Evolutionary conservation across 2,888 invertebrate genomes (phyloP), one percentile per base, ranked within the genome.

Genomic region (Phortica okadai): DNA sequence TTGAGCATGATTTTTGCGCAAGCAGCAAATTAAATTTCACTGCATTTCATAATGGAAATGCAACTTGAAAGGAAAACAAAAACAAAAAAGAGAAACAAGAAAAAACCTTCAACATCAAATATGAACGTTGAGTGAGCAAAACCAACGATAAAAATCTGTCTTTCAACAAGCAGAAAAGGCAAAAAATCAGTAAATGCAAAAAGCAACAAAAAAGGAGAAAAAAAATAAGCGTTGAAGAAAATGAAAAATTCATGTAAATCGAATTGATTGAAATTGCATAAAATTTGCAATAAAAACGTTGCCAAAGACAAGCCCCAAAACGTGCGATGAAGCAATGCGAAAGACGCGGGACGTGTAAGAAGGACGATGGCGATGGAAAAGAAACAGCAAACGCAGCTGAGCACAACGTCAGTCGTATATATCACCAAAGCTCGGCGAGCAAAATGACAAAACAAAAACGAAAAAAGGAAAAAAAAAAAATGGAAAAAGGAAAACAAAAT

Each of bases 221-320:
- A 72, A 69, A 54, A 70, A 73, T 21, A 25, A 21, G 16, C 7
- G 33, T 42, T 59, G 50, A 21, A 74, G 73, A 78, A 78, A 81
- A 76, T 84, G 77, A 83, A 83, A 87, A 81, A 86, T 86, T 74
- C 82, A 87, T 84, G 81, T 78, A 88, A 87, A 88, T 87, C 83
- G 81, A 87, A 86, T 87, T 88, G 86, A 88, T 88, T 85, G 87
- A 82, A 86, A 83, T 83, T 86, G 85, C 86, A 84, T 82, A 80
- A 83, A 83, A 82, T 82, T 81, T 84, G 75, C 82, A 84, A 80
- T 79, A 77, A 76, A 74, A 72, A 62, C 25, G 25, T 70, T 21
- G 72, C 78, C 44, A 74, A 76, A 69, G 54, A 54, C 54, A 56
- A 41, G 45, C 10, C 59, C 6, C n/a, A 66, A 50, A 44, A 3